phyloP scores from a whole-genome alignment of 2,888 invertebrate species.

The Onthophagus sagittarius region DNA sequence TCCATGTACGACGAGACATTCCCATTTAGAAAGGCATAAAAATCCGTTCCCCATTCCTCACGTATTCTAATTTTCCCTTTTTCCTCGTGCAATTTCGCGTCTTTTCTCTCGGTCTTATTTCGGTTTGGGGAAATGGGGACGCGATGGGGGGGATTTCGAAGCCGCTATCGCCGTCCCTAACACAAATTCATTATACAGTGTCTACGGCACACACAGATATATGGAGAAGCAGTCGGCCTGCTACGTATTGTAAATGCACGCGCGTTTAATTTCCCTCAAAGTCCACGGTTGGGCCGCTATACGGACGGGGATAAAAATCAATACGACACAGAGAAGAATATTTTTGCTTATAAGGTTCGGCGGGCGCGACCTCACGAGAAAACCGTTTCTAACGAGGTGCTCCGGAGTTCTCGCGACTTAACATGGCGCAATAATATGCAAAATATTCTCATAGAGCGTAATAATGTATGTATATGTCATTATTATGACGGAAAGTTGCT shows the following conservation, averaged over 20 bases:
- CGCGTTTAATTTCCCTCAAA: conserved; percentile 46
- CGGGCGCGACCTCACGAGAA: conserved; percentile 4
- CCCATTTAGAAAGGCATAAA: not conserved
- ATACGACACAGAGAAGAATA: conserved; percentile 49
- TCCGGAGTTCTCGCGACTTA: not conserved
- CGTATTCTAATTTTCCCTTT: not conserved
- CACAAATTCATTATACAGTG: conserved; percentile 51
- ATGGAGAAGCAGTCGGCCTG: conserved; percentile 41
- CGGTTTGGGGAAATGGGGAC: not conserved
- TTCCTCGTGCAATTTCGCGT: not conserved
- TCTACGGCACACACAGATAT: conserved; percentile 42
- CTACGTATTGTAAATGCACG: conserved; percentile 47
- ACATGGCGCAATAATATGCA: not conserved
- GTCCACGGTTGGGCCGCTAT: conserved; percentile 42
- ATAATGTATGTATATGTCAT: not conserved
- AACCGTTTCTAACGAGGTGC: not conserved
- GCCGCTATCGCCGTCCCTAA: conserved; percentile 31
- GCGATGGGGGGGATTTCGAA: no score
- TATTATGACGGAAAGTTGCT: not conserved
- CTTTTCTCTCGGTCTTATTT: not conserved
- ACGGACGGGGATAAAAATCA: conserved; percentile 49
- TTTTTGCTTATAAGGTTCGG: conserved; percentile 49
- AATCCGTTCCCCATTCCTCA: not conserved
- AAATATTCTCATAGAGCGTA: not conserved
- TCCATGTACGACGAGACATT: not conserved